Evolutionary conservation across 2,797 vertebrate species (phyloP).

Genomic region (Hapalemur alaotrensis): DNA sequence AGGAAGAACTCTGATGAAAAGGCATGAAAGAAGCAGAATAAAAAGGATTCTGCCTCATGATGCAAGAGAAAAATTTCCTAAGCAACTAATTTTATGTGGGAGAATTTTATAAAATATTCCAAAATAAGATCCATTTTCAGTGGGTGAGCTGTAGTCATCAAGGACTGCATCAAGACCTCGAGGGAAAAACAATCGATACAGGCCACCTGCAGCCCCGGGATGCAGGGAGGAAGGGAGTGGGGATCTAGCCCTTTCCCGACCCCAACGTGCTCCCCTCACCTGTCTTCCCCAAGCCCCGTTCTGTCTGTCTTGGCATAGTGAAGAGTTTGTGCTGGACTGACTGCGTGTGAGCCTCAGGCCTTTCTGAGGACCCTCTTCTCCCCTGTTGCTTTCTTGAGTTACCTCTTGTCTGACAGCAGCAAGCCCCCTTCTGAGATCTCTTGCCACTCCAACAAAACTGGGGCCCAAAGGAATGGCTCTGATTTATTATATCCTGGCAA

Average conservation of each 20-base stretch:
- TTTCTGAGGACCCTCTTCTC: neutral
- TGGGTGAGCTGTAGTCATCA: neutral
- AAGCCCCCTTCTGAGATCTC: neutral
- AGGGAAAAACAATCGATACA: neutral
- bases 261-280: rapidly evolving
- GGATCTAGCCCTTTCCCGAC: too few species aligned
- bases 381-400: neutral
- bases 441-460: neutral
- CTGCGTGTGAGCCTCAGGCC: rapidly evolving
- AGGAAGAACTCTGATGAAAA: neutral
- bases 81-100: neutral
- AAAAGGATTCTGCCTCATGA: constrained; percentile 7
- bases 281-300: neutral
- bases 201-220: neutral
- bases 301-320: neutral
- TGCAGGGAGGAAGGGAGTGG: neutral
- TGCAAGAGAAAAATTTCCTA: constrained; percentile 54
- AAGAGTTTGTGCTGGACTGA: neutral
- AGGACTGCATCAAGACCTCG: neutral
- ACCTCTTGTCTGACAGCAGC: neutral
- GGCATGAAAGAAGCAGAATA: constrained; percentile 38
- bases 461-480: neutral
- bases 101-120: constrained; percentile 2
- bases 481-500: neutral
- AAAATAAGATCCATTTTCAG: neutral